These are phyloP conservation scores for Drosophila vallismaia DNA, from an alignment of 2,888 invertebrate species.

Conservation along the genomic window DNA sequence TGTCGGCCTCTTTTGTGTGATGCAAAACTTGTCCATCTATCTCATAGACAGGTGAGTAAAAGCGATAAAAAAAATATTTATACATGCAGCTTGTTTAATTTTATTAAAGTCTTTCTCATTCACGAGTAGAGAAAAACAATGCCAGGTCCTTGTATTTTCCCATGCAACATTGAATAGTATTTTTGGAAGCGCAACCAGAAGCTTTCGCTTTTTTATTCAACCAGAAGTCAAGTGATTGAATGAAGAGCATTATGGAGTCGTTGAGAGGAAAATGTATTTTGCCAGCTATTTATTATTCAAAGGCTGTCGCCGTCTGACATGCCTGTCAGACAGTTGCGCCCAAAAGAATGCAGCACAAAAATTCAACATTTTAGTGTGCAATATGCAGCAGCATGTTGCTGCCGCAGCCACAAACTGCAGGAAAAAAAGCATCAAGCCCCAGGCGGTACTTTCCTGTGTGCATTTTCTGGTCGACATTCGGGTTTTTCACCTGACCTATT, in stretches of 20 bases:
- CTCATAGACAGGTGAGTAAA: conserved; percentile 88
- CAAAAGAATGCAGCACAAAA: conserved; percentile 29
- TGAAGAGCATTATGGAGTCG: conserved; percentile 12
- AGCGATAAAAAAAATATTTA: neutral
- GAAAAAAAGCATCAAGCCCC: conserved; percentile 15
- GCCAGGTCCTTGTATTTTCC: neutral
- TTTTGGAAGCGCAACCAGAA: neutral
- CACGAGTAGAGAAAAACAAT: conserved; percentile 6
- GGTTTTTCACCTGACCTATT: neutral
- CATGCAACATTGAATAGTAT: neutral
- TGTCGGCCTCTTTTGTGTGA: conserved; percentile 96
- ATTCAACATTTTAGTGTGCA: conserved; percentile 35
- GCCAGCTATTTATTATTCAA: conserved; percentile 26
- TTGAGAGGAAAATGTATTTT: conserved; percentile 19
- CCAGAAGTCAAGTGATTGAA: neutral
- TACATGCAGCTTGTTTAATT: neutral
- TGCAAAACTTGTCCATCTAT: conserved; percentile 93
- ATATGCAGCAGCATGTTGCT: conserved; percentile 15
- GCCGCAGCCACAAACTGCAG: conserved; percentile 15
- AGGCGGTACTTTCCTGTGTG: conserved; percentile 39
- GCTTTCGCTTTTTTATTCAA: neutral
- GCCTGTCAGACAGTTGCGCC: conserved; percentile 11
- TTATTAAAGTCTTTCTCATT: conserved; percentile 19
- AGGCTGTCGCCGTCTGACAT: conserved; percentile 13
- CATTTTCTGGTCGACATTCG: conserved; percentile 9